A percentile compares a stretch with the other conserved stretches of the same genome.
Conservation (phyloP, 2,113 vertebrate species). For the Caloenas nicobarica region DNA sequence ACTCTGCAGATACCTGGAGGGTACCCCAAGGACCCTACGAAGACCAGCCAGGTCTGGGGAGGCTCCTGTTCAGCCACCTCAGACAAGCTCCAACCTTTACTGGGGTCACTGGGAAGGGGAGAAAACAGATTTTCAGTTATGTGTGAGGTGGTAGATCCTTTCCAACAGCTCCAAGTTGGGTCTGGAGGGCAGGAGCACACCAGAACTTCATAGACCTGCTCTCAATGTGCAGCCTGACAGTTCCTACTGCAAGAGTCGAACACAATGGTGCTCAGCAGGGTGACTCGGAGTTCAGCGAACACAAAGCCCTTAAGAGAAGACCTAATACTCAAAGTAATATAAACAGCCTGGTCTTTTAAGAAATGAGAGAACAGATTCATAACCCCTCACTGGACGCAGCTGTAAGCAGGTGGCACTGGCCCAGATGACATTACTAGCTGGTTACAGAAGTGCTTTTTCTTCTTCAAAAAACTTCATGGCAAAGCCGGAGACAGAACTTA, state of each 20-base stretch:
- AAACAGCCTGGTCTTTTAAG: background rate
- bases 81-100: background rate
- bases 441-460: background rate
- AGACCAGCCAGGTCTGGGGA: background rate
- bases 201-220: background rate
- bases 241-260: background rate
- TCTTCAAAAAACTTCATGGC: background rate
- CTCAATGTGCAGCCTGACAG: background rate
- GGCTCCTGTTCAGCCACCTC: background rate
- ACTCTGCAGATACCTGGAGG: background rate
- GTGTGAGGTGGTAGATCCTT: background rate
- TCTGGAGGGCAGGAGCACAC: background rate
- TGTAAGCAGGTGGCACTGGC: background rate
- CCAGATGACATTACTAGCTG: background rate
- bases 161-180: background rate
- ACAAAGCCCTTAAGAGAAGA: background rate
- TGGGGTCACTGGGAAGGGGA: background rate
- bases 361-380: background rate
- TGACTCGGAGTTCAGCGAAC: background rate
- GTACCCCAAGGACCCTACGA: background rate
- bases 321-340: background rate
- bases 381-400: background rate
- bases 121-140: background rate
- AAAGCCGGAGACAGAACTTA: background rate
- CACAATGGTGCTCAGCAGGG: background rate